A percentile compares a stretch with the other conserved stretches of the same genome.
Conservation (phyloP, 2,797 vertebrate species). For the Buceros bicornis region DNA sequence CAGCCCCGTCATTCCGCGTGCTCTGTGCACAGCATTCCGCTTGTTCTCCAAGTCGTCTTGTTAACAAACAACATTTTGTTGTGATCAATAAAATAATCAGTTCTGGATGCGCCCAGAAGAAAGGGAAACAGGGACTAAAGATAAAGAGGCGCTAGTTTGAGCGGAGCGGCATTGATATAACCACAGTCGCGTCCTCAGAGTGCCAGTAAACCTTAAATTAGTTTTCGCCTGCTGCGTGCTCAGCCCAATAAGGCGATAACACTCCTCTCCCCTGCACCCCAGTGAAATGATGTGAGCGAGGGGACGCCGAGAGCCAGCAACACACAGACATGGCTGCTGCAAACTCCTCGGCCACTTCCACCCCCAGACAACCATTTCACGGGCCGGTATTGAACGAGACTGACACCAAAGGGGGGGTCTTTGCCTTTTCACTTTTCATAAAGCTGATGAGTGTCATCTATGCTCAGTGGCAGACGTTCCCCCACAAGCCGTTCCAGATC, state of each 20-base stretch:
- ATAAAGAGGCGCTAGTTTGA: neutral
- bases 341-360: neutral
- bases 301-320: neutral
- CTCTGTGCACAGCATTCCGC: neutral
- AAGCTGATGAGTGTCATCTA: neutral
- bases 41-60: neutral
- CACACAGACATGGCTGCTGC: neutral
- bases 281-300: accelerated
- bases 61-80: neutral
- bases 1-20: neutral
- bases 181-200: neutral
- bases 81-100: neutral
- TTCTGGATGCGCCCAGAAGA: neutral
- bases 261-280: neutral
- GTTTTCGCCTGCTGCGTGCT: neutral
- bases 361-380: neutral
- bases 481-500: neutral
- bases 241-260: accelerated
- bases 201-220: neutral
- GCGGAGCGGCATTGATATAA: neutral
- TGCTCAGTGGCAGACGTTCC: neutral
- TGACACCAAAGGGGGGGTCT: neutral
- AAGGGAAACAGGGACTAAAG: neutral
- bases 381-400: neutral
- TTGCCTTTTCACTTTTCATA: neutral